Conservation (phyloP, 2,888 invertebrate genomes). For the Napeogenes inachia region DNA sequence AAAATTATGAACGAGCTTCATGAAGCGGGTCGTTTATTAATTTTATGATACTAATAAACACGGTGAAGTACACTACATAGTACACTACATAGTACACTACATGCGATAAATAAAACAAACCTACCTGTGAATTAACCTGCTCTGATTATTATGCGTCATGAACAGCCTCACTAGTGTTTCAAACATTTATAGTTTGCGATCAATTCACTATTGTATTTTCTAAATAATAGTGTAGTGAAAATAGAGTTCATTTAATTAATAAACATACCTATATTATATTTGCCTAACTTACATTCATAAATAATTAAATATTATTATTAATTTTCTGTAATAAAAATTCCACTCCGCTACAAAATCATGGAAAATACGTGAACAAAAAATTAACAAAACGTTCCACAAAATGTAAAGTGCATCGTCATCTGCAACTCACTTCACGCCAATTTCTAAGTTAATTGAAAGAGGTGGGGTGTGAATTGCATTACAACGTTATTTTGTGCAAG, state of each 20-base stretch:
- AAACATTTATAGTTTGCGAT: background rate
- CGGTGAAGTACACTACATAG: conserved; percentile 38
- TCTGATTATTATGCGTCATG: conserved; percentile 23
- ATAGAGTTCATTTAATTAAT: too few relatives aligned
- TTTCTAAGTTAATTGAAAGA: conserved; percentile 3
- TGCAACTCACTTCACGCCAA: conserved; percentile 1
- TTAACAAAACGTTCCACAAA: background rate
- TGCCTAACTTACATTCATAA: too few relatives aligned
- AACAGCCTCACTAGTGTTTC: conserved; percentile 11
- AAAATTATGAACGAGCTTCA: conserved; percentile 31
- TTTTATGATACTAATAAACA: conserved; percentile 51
- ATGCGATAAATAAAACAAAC: conserved; percentile 33
- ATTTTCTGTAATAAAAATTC: background rate
- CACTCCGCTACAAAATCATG: background rate
- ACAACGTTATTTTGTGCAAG: background rate
- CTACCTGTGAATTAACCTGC: conserved; percentile 27
- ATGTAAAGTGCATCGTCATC: conserved; percentile 3
- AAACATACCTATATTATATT: too few relatives aligned
- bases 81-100: conserved; percentile 37
- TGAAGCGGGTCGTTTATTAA: conserved; percentile 44
- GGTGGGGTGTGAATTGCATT: background rate
- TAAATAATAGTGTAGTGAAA: too few relatives aligned
- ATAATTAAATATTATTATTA: too few relatives aligned
- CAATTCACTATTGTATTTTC: background rate
- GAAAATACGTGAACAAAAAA: background rate